Percentiles rank a stretch among this genome's conserved stretches.
Conservation (phyloP, 2,113 vertebrate species). For the Psophia crepitans region DNA sequence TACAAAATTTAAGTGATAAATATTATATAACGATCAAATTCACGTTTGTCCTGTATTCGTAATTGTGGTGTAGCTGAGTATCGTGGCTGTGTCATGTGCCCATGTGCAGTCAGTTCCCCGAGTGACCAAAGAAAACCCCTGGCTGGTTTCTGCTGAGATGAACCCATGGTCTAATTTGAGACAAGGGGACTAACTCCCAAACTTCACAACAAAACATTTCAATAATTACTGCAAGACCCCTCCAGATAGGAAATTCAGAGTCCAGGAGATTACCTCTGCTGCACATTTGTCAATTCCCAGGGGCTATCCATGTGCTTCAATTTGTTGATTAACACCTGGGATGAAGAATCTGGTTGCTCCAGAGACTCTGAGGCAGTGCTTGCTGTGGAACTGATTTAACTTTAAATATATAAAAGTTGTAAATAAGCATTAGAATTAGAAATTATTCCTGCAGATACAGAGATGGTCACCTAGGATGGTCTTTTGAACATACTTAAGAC, state of each 20-base stretch:
- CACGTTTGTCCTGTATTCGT: not conserved
- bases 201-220: not conserved
- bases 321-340: not conserved
- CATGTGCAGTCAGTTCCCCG: not conserved
- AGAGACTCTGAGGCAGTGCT: not conserved
- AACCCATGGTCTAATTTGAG: not conserved
- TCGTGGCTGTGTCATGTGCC: not conserved
- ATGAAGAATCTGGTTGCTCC: not conserved
- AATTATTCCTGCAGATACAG: not conserved
- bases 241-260: not conserved
- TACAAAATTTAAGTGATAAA: not conserved
- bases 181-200: not conserved
- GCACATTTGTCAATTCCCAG: not conserved
- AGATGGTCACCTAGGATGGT: not conserved
- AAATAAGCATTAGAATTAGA: not conserved
- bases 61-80: not conserved
- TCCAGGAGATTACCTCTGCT: not conserved
- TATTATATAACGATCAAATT: not conserved
- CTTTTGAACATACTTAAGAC: not conserved
- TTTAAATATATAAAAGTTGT: not conserved
- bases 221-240: not conserved
- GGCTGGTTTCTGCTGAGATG: not conserved
- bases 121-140: not conserved
- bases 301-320: not conserved
- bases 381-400: not conserved